A percentile compares a stretch with the other conserved stretches of the same genome.
These are phyloP conservation scores for Phataginus tetradactyla DNA, from an alignment of 2,797 vertebrate species.

Conservation along the genomic window DNA sequence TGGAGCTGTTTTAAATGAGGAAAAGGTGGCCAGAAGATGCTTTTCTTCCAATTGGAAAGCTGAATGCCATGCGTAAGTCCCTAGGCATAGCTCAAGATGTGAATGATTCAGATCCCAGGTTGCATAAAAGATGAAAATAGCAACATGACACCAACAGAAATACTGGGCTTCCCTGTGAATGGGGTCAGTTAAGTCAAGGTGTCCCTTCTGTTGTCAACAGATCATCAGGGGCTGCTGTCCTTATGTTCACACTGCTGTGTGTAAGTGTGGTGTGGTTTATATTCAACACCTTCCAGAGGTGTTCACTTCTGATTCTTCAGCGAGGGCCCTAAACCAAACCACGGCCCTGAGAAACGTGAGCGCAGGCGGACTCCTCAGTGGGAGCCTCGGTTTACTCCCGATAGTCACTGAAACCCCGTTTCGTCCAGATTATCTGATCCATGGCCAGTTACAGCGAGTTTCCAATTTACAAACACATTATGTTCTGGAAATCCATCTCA, in stretches of 20 bases:
- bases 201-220: not conserved
- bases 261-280: not conserved
- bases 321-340: not conserved
- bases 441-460: not conserved
- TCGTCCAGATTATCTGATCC: not conserved
- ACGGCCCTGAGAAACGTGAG: not conserved
- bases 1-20: not conserved
- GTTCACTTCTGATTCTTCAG: not conserved
- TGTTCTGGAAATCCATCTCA: not conserved
- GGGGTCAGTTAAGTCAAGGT: not conserved
- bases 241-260: not conserved
- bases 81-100: not conserved
- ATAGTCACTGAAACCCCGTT: not conserved
- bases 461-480: not conserved
- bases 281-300: no score
- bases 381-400: no score
- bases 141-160: not conserved
- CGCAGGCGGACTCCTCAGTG: not conserved
- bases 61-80: not conserved
- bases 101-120: not conserved
- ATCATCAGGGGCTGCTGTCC: rapidly evolving
- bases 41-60: not conserved
- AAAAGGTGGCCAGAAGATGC: not conserved
- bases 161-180: rapidly evolving
- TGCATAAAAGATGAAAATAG: not conserved